Evolutionary conservation across 2,113 vertebrate genomes (phyloP).

Genomic region (Anolis carolinensis): DNA sequence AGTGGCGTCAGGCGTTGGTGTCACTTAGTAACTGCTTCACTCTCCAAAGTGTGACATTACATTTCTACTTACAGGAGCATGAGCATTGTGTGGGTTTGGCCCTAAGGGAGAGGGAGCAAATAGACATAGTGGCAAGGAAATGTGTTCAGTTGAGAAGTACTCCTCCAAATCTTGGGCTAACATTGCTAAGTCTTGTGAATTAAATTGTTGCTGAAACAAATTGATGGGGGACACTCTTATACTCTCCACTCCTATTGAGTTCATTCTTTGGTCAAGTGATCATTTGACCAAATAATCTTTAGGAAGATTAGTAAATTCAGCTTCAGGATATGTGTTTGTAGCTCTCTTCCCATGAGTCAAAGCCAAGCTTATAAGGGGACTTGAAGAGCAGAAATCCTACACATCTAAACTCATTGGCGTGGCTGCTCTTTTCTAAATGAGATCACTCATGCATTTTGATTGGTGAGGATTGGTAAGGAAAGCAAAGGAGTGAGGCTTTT

Average conservation of each 20-base stretch:
- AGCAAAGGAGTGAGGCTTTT: background rate
- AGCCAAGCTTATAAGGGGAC: background rate
- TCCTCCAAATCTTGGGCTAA: background rate
- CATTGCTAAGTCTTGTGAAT: background rate
- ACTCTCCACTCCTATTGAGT: background rate
- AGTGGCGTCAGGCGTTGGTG: background rate
- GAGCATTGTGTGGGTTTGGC: background rate
- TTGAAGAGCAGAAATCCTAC: background rate
- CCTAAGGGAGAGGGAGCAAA: background rate
- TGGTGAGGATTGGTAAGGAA: background rate
- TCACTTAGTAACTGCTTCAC: background rate
- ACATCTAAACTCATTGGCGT: background rate
- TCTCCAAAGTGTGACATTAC: background rate
- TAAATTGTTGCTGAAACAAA: background rate
- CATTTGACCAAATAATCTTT: background rate
- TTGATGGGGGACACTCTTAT: background rate
- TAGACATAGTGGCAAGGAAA: background rate
- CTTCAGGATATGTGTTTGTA: background rate
- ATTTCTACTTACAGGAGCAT: background rate
- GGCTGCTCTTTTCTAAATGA: background rate
- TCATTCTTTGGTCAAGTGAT: background rate
- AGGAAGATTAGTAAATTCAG: background rate
- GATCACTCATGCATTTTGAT: background rate
- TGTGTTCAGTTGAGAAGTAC: background rate
- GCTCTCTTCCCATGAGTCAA: background rate